phyloP scores from a whole-genome alignment of 2,797 vertebrate genomes.

The Echiichthys vipera region DNA sequence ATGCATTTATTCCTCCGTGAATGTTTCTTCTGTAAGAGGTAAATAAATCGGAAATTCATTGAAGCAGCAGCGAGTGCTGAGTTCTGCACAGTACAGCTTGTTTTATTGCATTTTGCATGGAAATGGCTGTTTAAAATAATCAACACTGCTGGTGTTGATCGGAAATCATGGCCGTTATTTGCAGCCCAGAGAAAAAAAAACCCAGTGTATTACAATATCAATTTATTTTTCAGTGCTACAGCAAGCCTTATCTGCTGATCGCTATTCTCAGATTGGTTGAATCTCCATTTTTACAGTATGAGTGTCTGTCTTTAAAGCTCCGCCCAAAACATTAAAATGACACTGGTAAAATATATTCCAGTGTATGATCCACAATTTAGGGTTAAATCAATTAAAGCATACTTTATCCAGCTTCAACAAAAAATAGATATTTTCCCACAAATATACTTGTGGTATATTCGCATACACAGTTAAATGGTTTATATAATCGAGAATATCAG shows the following conservation, averaged over 20 bases:
- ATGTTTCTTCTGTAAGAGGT: slow-evolving; percentile 43
- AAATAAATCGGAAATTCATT: slow-evolving; percentile 58
- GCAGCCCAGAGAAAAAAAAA: background rate
- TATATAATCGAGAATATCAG: background rate
- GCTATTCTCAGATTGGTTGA: background rate
- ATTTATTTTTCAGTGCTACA: slow-evolving; percentile 24
- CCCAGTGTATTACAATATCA: slow-evolving; percentile 28
- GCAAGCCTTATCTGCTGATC: slow-evolving; percentile 23
- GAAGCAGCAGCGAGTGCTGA: slow-evolving; percentile 38
- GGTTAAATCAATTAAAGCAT: background rate
- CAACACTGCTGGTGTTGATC: slow-evolving; percentile 31
- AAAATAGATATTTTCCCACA: background rate
- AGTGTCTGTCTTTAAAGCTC: background rate
- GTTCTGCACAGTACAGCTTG: slow-evolving; percentile 49
- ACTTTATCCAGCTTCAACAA: background rate
- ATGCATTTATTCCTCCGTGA: slow-evolving; percentile 46
- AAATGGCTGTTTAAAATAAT: slow-evolving; percentile 66
- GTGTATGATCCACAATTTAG: background rate
- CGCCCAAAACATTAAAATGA: background rate
- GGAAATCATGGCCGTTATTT: slow-evolving; percentile 41
- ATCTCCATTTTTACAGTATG: slow-evolving; percentile 3
- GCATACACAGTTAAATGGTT: background rate
- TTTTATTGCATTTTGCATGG: slow-evolving; percentile 62
- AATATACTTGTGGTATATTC: background rate
- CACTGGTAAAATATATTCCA: background rate